Percentiles rank a stretch among this genome's conserved stretches.
phyloP scores from a whole-genome alignment of 2,888 invertebrate genomes.

The Carpatolechia fugitivella region DNA sequence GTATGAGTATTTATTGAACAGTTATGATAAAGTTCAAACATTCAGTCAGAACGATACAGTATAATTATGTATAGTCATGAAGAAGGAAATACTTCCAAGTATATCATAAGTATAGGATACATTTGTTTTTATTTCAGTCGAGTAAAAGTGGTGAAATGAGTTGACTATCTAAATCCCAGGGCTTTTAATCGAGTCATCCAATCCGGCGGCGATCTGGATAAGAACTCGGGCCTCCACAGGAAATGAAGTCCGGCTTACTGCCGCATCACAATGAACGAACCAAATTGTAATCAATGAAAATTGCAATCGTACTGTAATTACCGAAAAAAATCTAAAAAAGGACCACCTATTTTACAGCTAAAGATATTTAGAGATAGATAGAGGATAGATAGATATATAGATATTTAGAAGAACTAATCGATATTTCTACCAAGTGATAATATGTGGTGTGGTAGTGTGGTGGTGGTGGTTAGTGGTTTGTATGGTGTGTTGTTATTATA shows the following conservation, averaged over 20 bases:
- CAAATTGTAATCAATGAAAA: slow-evolving; percentile 6
- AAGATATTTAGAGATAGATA: no score
- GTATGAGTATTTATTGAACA: no score
- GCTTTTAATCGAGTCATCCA: slow-evolving; percentile 32
- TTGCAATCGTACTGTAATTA: neutral
- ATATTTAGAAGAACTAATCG: no score
- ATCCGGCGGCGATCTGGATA: slow-evolving; percentile 35
- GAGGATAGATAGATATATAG: no score
- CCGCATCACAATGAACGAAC: neutral
- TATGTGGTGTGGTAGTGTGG: no score
- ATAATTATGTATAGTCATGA: no score
- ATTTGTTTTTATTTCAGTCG: neutral
- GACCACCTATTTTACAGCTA: neutral
- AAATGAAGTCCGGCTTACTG: slow-evolving; percentile 6
- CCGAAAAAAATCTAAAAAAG: neutral
- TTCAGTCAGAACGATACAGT: no score
- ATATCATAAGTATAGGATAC: neutral
- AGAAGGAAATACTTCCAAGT: no score
- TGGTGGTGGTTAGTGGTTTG: no score
- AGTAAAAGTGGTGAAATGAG: slow-evolving; percentile 18
- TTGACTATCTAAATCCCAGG: slow-evolving; percentile 34
- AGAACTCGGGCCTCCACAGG: slow-evolving; percentile 9
- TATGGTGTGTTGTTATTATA: no score
- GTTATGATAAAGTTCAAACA: no score
- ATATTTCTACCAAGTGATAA: no score